These are phyloP conservation scores for Trematomus loennbergii DNA, from an alignment of 2,113 vertebrate genomes.

Conservation along the genomic window DNA sequence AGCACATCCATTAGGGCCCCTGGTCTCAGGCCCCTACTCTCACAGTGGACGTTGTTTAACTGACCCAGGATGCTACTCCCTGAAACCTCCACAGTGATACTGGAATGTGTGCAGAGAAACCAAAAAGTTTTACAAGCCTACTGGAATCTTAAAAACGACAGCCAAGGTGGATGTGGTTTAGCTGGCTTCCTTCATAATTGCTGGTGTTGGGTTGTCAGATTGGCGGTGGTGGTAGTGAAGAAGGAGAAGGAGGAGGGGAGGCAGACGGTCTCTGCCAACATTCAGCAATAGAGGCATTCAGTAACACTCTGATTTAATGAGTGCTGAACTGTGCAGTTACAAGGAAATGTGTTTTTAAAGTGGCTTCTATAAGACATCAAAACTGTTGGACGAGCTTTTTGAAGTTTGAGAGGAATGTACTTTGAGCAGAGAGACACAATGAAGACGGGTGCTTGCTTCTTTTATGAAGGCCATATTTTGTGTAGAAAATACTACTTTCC, in stretches of 20 bases:
- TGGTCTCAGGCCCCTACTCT: conserved; percentile 51
- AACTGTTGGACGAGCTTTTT: conserved; percentile 27
- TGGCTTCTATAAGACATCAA: conserved; percentile 18
- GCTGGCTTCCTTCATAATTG: conserved; percentile 86
- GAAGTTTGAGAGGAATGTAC: conserved; percentile 18
- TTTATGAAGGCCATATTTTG: conserved; percentile 24
- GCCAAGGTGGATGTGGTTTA: conserved; percentile 85
- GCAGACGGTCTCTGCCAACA: conserved; percentile 68
- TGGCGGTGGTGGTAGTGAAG: conserved; percentile 71
- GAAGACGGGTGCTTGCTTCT: not conserved
- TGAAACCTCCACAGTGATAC: conserved; percentile 72
- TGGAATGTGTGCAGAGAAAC: conserved; percentile 78
- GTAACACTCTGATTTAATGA: conserved; percentile 61
- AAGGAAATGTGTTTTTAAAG: conserved; percentile 46
- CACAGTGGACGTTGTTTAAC: conserved; percentile 67
- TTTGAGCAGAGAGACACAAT: conserved; percentile 4
- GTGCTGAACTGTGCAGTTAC: conserved; percentile 54
- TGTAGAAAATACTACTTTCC: conserved; percentile 42
- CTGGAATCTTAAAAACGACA: conserved; percentile 82
- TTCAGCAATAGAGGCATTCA: conserved; percentile 77
- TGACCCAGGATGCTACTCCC: conserved; percentile 62
- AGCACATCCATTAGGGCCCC: conserved; percentile 48
- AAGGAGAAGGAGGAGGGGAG: not conserved
- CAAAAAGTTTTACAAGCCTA: conserved; percentile 78
- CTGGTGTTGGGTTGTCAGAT: conserved; percentile 84